Conservation (phyloP, 1,140 invertebrate species). For the Chionoecetes opilio region DNA sequence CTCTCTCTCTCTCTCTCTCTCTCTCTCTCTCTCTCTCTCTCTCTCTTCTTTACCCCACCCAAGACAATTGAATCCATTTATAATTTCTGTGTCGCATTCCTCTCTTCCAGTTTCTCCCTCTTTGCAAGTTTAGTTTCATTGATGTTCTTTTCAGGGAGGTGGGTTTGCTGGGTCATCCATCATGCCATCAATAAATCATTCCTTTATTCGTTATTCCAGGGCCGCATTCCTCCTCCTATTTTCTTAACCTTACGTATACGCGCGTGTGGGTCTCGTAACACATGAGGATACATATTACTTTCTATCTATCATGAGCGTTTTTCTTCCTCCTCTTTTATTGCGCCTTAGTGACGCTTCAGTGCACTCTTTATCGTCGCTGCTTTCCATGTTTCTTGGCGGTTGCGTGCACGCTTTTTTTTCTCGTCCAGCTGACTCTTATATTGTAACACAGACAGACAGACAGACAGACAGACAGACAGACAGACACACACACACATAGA, state of each 20-base stretch:
- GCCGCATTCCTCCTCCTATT: too few relatives aligned
- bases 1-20: neutral
- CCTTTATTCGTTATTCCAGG: neutral
- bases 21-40: neutral
- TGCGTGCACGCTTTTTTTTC: neutral
- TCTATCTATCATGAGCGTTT: neutral
- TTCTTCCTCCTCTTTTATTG: slow-evolving; percentile 20
- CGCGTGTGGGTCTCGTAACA: too few relatives aligned
- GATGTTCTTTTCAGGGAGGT: neutral
- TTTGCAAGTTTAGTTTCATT: neutral
- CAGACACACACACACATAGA: too few relatives aligned
- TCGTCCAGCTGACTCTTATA: neutral
- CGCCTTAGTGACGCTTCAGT: neutral
- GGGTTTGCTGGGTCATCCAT: too few relatives aligned
- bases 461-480: neutral
- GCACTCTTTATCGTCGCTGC: neutral
- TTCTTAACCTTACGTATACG: too few relatives aligned
- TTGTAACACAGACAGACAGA: neutral
- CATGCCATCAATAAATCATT: neutral
- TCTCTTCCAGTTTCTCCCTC: too few relatives aligned
- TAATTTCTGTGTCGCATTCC: neutral
- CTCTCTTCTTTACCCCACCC: too few relatives aligned
- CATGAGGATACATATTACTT: too few relatives aligned
- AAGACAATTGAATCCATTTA: neutral
- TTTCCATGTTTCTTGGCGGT: neutral